Evolutionary conservation across 1,140 invertebrate species (phyloP).

Genomic region (Drosophila yakuba): DNA sequence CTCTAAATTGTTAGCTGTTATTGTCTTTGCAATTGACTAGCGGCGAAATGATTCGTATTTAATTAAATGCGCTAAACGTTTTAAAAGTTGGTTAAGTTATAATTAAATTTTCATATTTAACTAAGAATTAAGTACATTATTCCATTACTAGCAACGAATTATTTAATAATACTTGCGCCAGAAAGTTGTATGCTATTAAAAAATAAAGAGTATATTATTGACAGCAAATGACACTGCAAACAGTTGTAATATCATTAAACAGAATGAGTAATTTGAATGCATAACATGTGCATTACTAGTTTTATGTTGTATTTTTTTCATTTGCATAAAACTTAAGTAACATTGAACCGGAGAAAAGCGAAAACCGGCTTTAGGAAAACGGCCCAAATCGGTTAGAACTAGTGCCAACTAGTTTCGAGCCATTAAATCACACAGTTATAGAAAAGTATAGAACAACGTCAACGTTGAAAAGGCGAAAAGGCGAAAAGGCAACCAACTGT

Average conservation of each 20-base stretch:
- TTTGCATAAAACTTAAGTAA: slow-evolving; percentile 20
- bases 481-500: background rate
- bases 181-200: too few species aligned
- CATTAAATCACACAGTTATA: slow-evolving; percentile 1
- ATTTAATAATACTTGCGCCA: too few species aligned
- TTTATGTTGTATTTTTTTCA: slow-evolving; percentile 14
- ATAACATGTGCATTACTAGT: slow-evolving; percentile 10
- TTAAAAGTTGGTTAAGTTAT: background rate
- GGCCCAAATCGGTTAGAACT: slow-evolving; percentile 10
- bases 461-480: too few species aligned
- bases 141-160: too few species aligned
- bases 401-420: slow-evolving; percentile 24
- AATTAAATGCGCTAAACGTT: slow-evolving; percentile 27
- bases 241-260: too few species aligned
- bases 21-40: slow-evolving; percentile 38
- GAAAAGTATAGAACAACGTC: background rate
- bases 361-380: slow-evolving; percentile 26
- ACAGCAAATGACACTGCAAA: too few species aligned
- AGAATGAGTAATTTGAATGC: background rate
- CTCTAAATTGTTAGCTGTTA: slow-evolving; percentile 24
- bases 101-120: too few species aligned
- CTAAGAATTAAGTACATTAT: too few species aligned
- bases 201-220: too few species aligned
- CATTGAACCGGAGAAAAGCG: background rate
- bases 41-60: slow-evolving; percentile 13